These are phyloP conservation scores for Polypedilum pembai DNA, from an alignment of 1,140 invertebrate genomes.

Conservation along the genomic window DNA sequence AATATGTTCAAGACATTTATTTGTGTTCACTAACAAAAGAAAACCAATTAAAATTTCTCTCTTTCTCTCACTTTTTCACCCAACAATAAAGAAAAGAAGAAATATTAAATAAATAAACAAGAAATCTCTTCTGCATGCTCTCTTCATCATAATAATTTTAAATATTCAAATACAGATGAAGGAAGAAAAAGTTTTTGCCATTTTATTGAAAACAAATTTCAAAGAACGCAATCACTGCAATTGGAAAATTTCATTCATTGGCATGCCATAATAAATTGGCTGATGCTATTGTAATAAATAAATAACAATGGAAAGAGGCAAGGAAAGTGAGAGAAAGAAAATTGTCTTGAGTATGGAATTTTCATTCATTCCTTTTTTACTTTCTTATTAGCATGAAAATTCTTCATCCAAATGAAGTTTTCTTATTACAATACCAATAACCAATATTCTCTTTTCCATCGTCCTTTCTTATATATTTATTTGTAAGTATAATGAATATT, in stretches of 20 bases:
- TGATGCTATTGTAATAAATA: background rate
- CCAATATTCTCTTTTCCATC: background rate
- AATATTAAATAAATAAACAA: background rate
- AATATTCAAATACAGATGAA: background rate
- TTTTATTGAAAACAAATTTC: slow-evolving; percentile 4
- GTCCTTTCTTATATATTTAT: background rate
- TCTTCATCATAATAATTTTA: background rate
- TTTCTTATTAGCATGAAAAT: slow-evolving; percentile 18
- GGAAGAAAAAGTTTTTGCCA: background rate
- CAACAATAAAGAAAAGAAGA: background rate
- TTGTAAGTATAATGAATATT: no score
- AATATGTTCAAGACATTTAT: no score
- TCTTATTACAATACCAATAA: background rate
- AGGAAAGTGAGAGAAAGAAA: background rate
- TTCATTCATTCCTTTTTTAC: background rate
- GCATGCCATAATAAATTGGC: background rate
- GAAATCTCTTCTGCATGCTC: background rate
- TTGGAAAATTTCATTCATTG: background rate
- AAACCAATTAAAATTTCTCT: background rate
- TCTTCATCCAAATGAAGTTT: background rate
- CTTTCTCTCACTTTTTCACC: background rate
- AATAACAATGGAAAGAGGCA: background rate
- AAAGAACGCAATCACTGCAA: background rate
- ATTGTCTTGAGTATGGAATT: background rate
- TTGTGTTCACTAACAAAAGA: background rate